Percentiles rank a stretch among this genome's conserved stretches.
Evolutionary conservation across 2,888 invertebrate species (phyloP).

Genomic region (Clistopyga incitator): DNA sequence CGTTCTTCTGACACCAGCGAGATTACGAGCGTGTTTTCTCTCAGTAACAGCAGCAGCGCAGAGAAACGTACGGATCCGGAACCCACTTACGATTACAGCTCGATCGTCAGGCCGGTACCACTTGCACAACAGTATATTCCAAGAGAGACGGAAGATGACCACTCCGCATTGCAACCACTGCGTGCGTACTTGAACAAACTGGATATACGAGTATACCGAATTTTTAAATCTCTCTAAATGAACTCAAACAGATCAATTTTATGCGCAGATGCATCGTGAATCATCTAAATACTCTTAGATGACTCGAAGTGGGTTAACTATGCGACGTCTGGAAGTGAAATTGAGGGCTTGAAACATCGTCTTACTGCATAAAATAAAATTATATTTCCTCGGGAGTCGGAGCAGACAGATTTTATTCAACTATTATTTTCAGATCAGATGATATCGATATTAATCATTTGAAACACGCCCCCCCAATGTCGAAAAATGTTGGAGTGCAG

Average conservation of each 20-base stretch:
- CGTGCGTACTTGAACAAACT: not conserved
- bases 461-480: too few relatives aligned
- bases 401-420: not conserved
- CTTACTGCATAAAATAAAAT: not conserved
- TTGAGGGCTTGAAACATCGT: not conserved
- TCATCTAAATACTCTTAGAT: not conserved
- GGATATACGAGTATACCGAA: constrained; percentile 24
- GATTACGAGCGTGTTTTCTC: constrained; percentile 38
- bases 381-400: not conserved
- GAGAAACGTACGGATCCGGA: not conserved
- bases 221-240: not conserved
- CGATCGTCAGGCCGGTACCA: constrained; percentile 29
- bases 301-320: not conserved
- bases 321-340: not conserved
- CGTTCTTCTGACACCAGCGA: constrained; percentile 9
- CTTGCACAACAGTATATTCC: constrained; percentile 37
- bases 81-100: constrained; percentile 38
- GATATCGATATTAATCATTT: too few relatives aligned
- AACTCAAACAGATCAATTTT: constrained; percentile 20
- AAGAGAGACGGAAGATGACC: constrained; percentile 4
- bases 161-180: not conserved
- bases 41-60: not conserved
- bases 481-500: too few relatives aligned
- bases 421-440: not conserved
- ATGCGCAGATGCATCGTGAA: not conserved